phyloP scores from a whole-genome alignment of 2,797 vertebrate species.

The Pseudochirops cupreus region DNA sequence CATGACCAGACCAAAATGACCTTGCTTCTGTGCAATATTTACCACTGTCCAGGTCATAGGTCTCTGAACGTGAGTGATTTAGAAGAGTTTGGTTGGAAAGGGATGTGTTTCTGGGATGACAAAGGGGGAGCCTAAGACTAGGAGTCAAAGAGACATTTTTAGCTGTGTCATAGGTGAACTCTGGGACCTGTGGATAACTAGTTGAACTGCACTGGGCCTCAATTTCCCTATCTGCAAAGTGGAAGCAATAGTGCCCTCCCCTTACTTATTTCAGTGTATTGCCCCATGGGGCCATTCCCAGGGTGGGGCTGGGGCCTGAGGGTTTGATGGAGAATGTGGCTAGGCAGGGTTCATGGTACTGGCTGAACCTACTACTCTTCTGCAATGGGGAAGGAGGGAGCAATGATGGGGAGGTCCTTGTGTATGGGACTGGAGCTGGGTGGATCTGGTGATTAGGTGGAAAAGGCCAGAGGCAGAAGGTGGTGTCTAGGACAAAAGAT shows the following conservation, averaged over 20 bases:
- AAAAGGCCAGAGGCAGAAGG: constrained; percentile 3
- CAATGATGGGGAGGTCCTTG: neutral
- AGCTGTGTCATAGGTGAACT: neutral
- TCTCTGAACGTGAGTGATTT: neutral
- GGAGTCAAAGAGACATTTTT: neutral
- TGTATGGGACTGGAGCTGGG: neutral
- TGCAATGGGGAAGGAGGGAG: neutral
- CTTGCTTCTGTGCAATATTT: neutral
- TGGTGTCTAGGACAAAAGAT: neutral
- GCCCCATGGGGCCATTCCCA: neutral
- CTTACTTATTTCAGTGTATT: neutral
- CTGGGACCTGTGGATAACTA: neutral
- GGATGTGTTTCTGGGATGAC: neutral
- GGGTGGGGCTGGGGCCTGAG: neutral
- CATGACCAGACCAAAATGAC: neutral
- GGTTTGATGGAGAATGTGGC: neutral
- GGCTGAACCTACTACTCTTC: neutral
- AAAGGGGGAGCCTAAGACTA: neutral
- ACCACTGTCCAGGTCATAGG: neutral
- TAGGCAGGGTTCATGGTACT: neutral
- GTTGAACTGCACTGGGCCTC: neutral
- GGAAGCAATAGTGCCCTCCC: neutral
- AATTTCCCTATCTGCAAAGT: neutral
- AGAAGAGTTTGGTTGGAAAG: neutral
- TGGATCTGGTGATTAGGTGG: neutral